Evolutionary conservation across 2,797 vertebrate species (phyloP).

Genomic region (Calcarius lapponicus): DNA sequence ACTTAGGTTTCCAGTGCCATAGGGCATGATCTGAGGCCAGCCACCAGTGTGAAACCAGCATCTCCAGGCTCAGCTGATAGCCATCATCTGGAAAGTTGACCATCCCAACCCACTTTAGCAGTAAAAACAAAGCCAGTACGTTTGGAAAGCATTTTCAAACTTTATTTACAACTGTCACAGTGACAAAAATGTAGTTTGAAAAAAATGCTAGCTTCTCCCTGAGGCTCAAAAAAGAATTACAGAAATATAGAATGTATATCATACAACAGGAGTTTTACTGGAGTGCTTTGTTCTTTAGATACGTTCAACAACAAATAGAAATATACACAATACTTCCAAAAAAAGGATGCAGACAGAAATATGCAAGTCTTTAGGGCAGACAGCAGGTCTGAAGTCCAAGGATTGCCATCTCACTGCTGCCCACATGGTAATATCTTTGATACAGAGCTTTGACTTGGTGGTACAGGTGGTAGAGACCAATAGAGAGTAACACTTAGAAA

Average conservation of each 20-base stretch:
- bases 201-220: conserved; percentile 94
- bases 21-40: not conserved
- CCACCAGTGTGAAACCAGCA: not conserved
- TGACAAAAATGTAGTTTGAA: conserved; percentile 92
- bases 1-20: not conserved
- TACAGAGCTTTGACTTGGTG: conserved; percentile 60
- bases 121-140: conserved; percentile 14
- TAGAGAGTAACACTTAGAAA: conserved; percentile 59
- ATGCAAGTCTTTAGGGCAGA: conserved; percentile 73
- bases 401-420: conserved; percentile 48
- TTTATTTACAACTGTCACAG: conserved; percentile 98
- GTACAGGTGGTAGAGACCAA: conserved; percentile 55
- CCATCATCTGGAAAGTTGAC: not conserved
- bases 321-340: conserved; percentile 77
- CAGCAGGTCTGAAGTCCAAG: conserved; percentile 64
- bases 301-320: conserved; percentile 76
- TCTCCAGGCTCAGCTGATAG: not conserved
- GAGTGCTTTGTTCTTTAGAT: conserved; percentile 80
- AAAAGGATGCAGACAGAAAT: conserved; percentile 73
- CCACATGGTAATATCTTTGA: conserved; percentile 48
- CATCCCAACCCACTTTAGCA: not conserved
- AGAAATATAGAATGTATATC: conserved; percentile 84
- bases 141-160: conserved; percentile 93
- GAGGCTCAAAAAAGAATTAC: conserved; percentile 94
- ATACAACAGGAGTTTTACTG: conserved; percentile 83